A percentile compares a stretch with the other conserved stretches of the same genome.
Evolutionary conservation across 1,140 invertebrate genomes (phyloP).

Genomic region (Heliconius congener): DNA sequence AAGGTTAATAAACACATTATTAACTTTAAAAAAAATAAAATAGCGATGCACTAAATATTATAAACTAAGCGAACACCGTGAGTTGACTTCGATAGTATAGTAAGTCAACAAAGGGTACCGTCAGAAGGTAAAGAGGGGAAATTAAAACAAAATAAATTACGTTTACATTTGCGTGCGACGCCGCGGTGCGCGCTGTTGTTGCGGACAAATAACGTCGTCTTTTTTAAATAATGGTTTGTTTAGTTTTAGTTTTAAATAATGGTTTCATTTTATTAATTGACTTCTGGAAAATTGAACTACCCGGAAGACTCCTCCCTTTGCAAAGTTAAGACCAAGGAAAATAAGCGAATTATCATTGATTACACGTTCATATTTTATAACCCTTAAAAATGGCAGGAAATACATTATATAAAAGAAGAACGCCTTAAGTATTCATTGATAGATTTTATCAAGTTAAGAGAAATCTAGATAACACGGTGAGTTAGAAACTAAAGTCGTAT

Average conservation of each 20-base stretch:
- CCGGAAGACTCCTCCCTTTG: background rate
- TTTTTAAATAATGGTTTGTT: background rate
- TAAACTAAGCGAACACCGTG: background rate
- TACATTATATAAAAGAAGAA: background rate
- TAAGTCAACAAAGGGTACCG: constrained; percentile 14
- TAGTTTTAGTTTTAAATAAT: no score
- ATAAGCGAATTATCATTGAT: background rate
- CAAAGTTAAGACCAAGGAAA: background rate
- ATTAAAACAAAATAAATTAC: constrained; percentile 30
- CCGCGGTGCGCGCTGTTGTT: constrained; percentile 16
- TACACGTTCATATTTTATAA: no score
- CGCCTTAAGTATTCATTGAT: no score
- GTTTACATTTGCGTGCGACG: background rate
- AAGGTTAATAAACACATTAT: background rate
- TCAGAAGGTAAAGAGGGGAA: constrained; percentile 1
- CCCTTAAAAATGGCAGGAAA: background rate
- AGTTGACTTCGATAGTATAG: background rate
- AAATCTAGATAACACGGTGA: background rate
- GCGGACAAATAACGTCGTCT: background rate
- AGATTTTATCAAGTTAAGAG: background rate
- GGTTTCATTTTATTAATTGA: background rate
- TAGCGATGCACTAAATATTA: background rate
- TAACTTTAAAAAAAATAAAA: background rate
- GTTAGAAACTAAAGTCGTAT: background rate
- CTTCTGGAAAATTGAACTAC: background rate